phyloP scores from a whole-genome alignment of 2,888 invertebrate genomes.

The Microplitis manilae region DNA sequence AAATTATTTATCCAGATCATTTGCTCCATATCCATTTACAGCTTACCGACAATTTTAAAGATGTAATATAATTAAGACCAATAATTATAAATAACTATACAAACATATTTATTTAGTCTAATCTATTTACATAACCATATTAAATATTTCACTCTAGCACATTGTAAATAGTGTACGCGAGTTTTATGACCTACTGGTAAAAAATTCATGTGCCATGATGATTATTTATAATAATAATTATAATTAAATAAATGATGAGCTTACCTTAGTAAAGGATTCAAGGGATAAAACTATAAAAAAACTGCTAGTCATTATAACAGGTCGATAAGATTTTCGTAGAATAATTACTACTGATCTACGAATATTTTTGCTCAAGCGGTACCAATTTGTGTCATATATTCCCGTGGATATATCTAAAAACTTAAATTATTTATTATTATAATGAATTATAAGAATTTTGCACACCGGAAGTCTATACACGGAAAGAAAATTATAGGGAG shows the following conservation, averaged over 20 bases:
- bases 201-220: background rate
- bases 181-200: background rate
- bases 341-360: constrained; percentile 1
- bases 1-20: too few species aligned
- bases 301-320: background rate
- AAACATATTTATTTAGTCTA: background rate
- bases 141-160: background rate
- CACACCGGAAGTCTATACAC: too few species aligned
- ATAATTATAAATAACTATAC: background rate
- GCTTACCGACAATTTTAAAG: too few species aligned
- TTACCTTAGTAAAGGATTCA: constrained; percentile 2
- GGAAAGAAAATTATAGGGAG: too few species aligned
- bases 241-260: background rate
- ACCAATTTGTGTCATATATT: background rate
- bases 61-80: too few species aligned
- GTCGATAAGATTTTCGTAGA: background rate
- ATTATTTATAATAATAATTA: background rate
- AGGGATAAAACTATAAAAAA: background rate
- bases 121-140: background rate
- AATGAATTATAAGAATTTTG: background rate
- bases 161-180: background rate
- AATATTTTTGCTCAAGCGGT: background rate
- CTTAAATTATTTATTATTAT: background rate
- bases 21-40: too few species aligned
- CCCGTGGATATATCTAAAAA: background rate